Evolutionary conservation across 2,113 vertebrate species (phyloP).

Genomic region (Saccopteryx leptura): DNA sequence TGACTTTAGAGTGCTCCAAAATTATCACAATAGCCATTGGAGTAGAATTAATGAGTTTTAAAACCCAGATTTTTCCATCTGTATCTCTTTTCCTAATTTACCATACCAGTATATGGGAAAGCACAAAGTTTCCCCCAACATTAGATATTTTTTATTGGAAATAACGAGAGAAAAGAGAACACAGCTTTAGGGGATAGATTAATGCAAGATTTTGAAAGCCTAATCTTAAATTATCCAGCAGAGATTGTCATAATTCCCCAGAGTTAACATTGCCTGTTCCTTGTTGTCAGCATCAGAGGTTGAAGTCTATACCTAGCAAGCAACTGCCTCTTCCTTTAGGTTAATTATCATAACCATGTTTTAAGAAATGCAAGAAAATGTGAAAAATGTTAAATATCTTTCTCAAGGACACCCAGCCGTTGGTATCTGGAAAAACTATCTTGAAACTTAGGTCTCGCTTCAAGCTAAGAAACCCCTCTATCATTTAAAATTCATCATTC

Average conservation of each 20-base stretch:
- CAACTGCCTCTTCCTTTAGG: neutral
- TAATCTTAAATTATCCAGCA: neutral
- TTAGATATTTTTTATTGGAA: neutral
- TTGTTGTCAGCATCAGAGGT: neutral
- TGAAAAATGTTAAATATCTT: neutral
- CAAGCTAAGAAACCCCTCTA: neutral
- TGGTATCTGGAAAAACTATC: neutral
- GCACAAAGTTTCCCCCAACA: neutral
- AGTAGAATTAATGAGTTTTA: too few species aligned
- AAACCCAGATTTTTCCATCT: too few species aligned
- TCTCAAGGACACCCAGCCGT: neutral
- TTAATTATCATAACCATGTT: neutral
- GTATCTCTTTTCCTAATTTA: too few species aligned
- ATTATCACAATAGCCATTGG: too few species aligned
- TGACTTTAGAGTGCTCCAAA: too few species aligned
- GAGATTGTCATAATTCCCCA: neutral
- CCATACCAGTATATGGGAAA: neutral
- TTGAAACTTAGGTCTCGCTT: constrained; percentile 12
- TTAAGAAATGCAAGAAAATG: neutral
- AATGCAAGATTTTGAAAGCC: constrained; percentile 30
- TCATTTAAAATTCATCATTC: neutral
- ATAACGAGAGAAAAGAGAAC: neutral
- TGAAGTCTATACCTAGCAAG: neutral
- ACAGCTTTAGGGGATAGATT: neutral
- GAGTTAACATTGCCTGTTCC: neutral